Conservation (phyloP, 2,797 vertebrate species). For the Notoglanidium macrostoma region DNA sequence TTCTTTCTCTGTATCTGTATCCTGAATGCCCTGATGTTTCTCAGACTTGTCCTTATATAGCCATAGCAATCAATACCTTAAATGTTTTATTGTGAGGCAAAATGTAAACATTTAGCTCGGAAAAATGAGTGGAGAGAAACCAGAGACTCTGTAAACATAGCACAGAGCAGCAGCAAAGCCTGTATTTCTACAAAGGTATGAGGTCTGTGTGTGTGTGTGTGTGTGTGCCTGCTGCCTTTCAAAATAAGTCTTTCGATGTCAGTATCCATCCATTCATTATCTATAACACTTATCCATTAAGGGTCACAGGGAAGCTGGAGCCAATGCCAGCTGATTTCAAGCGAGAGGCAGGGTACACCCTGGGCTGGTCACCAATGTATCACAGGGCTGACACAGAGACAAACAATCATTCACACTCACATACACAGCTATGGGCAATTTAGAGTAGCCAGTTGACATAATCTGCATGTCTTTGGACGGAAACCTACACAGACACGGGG, state of each 20-base stretch:
- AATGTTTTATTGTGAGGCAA: slow-evolving; percentile 66
- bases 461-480: no score
- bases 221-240: not conserved
- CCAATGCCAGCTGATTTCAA: no score
- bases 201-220: slow-evolving; percentile 26
- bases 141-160: slow-evolving; percentile 50
- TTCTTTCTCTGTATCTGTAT: slow-evolving; percentile 46
- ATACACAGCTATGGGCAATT: no score
- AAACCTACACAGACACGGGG: no score
- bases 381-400: no score
- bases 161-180: slow-evolving; percentile 35
- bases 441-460: no score
- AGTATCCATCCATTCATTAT: no score
- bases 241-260: not conserved
- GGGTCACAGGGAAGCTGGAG: no score
- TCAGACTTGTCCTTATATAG: slow-evolving; percentile 73
- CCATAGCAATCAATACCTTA: slow-evolving; percentile 68
- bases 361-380: no score
- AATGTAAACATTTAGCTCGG: slow-evolving; percentile 63
- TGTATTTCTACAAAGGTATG: slow-evolving; percentile 43
- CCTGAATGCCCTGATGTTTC: slow-evolving; percentile 61
- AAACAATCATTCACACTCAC: no score
- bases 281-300: no score
- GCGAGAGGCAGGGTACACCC: no score
- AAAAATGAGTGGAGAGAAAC: slow-evolving; percentile 47